phyloP scores from a whole-genome alignment of 2,797 vertebrate species.

The Malacoctenus gilli region DNA sequence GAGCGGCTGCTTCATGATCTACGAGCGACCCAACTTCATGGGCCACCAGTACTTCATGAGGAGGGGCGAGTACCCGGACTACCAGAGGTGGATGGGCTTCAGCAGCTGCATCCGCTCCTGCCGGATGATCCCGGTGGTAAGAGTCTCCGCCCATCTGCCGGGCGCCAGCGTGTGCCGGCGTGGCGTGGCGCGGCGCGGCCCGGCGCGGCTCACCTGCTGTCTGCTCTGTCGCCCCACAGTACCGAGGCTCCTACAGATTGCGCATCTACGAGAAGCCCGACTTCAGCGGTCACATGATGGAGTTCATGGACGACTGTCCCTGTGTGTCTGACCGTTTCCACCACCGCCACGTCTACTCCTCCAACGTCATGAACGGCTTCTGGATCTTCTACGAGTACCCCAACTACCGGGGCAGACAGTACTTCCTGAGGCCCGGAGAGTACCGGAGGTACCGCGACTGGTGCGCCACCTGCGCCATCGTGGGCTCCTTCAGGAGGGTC shows the following conservation, averaged over 20 bases:
- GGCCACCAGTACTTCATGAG: constrained; percentile 86
- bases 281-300: constrained; percentile 85
- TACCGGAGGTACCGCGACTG: constrained; percentile 85
- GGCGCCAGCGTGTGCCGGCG: no score
- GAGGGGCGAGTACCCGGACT: constrained; percentile 83
- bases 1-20: constrained; percentile 85
- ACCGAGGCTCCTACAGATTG: constrained; percentile 83
- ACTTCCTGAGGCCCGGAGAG: constrained; percentile 82
- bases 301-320: constrained; percentile 85
- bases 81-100: constrained; percentile 85
- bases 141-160: no score
- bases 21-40: constrained; percentile 84
- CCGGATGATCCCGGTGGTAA: constrained; percentile 80
- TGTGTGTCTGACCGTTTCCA: constrained; percentile 87
- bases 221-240: constrained; percentile 61
- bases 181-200: no score
- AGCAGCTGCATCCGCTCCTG: constrained; percentile 83
- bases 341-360: constrained; percentile 84
- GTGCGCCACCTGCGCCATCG: constrained; percentile 82
- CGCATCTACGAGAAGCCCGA: constrained; percentile 85
- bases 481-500: constrained; percentile 85
- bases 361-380: constrained; percentile 84
- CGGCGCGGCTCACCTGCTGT: background rate
- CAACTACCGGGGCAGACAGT: constrained; percentile 84
- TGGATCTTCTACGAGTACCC: constrained; percentile 88